Evolutionary conservation across 1,140 invertebrate genomes (phyloP).

Genomic region (Subanguina moxae): DNA sequence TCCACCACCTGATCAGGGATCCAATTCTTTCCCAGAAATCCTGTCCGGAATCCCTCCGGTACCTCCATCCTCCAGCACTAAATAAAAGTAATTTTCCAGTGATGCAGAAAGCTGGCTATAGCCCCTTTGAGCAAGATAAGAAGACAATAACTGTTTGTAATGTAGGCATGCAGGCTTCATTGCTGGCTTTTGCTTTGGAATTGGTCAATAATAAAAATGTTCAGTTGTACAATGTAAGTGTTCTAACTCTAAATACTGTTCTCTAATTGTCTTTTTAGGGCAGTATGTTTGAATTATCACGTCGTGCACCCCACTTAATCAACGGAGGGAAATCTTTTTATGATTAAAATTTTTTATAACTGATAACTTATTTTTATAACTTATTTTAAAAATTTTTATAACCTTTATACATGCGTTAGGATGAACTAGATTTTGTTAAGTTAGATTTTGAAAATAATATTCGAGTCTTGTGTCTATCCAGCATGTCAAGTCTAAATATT

Average conservation of each 20-base stretch:
- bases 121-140: constrained; percentile 15
- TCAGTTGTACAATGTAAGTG: not conserved
- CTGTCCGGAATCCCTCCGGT: too few relatives aligned
- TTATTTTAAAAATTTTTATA: too few relatives aligned
- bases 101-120: constrained; percentile 8
- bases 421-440: too few relatives aligned
- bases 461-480: too few relatives aligned
- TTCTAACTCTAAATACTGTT: not conserved
- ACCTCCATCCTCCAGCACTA: too few relatives aligned
- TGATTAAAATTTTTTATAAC: too few relatives aligned
- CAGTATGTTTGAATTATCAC: not conserved
- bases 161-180: constrained; percentile 52
- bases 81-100: constrained; percentile 10
- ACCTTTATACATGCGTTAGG: too few relatives aligned
- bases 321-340: not conserved
- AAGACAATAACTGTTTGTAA: constrained; percentile 47
- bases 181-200: constrained; percentile 48
- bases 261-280: not conserved
- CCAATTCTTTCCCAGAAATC: too few relatives aligned
- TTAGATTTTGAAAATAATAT: too few relatives aligned
- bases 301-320: not conserved
- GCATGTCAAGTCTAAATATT: too few relatives aligned
- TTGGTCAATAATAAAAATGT: constrained; percentile 1
- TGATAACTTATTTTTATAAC: too few relatives aligned
- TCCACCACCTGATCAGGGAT: too few relatives aligned